Conservation (phyloP, 2,888 invertebrate genomes). For the Drosophila anomelani region DNA sequence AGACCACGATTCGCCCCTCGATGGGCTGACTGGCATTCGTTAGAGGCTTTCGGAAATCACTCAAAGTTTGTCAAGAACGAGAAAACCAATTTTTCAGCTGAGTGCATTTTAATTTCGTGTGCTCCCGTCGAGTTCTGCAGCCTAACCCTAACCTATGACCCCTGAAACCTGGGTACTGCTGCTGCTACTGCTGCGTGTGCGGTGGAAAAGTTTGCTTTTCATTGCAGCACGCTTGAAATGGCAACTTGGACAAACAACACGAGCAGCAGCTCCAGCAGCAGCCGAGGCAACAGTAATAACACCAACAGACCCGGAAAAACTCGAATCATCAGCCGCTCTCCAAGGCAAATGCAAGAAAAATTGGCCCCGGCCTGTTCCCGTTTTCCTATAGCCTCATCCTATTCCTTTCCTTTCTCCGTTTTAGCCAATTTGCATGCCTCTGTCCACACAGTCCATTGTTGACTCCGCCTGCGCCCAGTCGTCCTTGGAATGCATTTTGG, state of each 20-base stretch:
- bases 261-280: conserved; percentile 27
- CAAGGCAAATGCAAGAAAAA: conserved; percentile 52
- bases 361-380: conserved; percentile 42
- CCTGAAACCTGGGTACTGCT: conserved; percentile 8
- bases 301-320: conserved; percentile 35
- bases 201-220: conserved; percentile 76
- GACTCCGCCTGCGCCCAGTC: conserved; percentile 33
- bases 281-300: conserved; percentile 13
- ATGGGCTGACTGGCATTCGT: conserved; percentile 49
- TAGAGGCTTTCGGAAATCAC: conserved; percentile 75
- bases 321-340: conserved; percentile 19
- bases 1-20: conserved; percentile 2
- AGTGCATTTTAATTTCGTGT: conserved; percentile 84
- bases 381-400: neutral
- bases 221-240: conserved; percentile 78
- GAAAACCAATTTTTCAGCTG: conserved; percentile 85
- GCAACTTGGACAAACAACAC: conserved; percentile 79
- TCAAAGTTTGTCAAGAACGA: conserved; percentile 76
- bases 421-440: conserved; percentile 43
- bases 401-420: conserved; percentile 7
- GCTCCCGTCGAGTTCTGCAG: conserved; percentile 57
- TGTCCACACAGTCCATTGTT: conserved; percentile 43
- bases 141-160: conserved; percentile 30
- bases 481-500: conserved; percentile 48
- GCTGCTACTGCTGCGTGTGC: conserved; percentile 16